Conservation (phyloP, 2,113 vertebrate species). For the Dunckerocampus dactyliophorus region DNA sequence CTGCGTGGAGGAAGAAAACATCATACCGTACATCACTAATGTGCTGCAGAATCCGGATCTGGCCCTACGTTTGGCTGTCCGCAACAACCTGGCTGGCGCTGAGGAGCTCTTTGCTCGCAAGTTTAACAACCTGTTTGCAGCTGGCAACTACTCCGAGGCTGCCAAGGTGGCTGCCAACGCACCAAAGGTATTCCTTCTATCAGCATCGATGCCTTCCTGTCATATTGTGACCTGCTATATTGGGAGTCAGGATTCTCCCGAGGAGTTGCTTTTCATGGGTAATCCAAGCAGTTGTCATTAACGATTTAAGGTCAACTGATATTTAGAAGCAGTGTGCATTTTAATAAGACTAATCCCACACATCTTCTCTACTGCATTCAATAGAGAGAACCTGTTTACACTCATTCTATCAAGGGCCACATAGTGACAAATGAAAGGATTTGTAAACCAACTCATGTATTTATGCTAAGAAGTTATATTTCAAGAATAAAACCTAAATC, state of each 20-base stretch:
- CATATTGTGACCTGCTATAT: neutral
- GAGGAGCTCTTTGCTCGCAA: constrained; percentile 98
- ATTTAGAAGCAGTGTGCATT: too few species aligned
- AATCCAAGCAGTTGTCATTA: too few species aligned
- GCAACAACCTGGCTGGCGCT: constrained; percentile 94
- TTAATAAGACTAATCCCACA: too few species aligned
- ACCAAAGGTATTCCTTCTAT: constrained; percentile 82
- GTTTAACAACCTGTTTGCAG: constrained; percentile 94
- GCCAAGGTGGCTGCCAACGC: constrained; percentile 98
- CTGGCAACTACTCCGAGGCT: constrained; percentile 93
- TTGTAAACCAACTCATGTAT: too few species aligned
- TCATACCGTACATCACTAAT: constrained; percentile 98
- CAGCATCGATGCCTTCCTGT: neutral
- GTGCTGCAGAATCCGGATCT: constrained; percentile 97
- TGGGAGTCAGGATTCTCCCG: neutral
- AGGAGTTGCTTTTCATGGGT: too few species aligned
- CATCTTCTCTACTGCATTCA: too few species aligned
- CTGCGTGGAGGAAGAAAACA: constrained; percentile 98
- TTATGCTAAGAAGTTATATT: too few species aligned
- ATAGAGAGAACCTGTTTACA: too few species aligned
- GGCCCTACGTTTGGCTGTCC: constrained; percentile 93
- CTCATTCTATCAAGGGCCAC: too few species aligned
- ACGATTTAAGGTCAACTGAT: too few species aligned
- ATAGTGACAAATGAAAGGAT: too few species aligned
- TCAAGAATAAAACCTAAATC: too few species aligned